These are phyloP conservation scores for Iguana delicatissima DNA, from an alignment of 2,797 vertebrate genomes.

Conservation along the genomic window DNA sequence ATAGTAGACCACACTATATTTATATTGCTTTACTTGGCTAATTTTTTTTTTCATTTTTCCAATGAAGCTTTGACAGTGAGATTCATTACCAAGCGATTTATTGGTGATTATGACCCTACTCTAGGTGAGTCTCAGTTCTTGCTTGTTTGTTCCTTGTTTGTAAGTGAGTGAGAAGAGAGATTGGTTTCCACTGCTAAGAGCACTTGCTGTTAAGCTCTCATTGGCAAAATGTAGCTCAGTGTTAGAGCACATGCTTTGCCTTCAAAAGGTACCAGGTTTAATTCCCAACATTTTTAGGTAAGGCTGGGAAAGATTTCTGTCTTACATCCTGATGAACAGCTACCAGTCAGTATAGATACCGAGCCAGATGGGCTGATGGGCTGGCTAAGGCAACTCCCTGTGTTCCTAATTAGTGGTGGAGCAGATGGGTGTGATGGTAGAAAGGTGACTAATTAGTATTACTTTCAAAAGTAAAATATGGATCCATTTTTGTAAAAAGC, in stretches of 20 bases:
- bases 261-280: not conserved
- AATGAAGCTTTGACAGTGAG: conserved; percentile 80
- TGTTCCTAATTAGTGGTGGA: not conserved
- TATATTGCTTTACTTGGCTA: not conserved
- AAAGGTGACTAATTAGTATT: not conserved
- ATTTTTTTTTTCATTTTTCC: conserved; percentile 16
- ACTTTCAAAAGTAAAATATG: not conserved
- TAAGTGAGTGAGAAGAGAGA: too few species aligned
- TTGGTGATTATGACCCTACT: conserved; percentile 86
- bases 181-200: not conserved
- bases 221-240: not conserved
- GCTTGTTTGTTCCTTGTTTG: not conserved
- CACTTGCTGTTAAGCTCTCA: not conserved
- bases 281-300: not conserved
- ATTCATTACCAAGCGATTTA: conserved; percentile 85
- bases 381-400: not conserved
- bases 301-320: not conserved
- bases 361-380: not conserved
- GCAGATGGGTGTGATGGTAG: not conserved
- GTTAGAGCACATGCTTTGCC: not conserved
- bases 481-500: not conserved
- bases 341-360: not conserved
- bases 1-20: fast-evolving
- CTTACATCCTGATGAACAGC: not conserved
- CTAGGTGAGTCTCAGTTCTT: conserved; percentile 76